phyloP scores from a whole-genome alignment of 2,113 vertebrate genomes.

The Fregetta grallaria region DNA sequence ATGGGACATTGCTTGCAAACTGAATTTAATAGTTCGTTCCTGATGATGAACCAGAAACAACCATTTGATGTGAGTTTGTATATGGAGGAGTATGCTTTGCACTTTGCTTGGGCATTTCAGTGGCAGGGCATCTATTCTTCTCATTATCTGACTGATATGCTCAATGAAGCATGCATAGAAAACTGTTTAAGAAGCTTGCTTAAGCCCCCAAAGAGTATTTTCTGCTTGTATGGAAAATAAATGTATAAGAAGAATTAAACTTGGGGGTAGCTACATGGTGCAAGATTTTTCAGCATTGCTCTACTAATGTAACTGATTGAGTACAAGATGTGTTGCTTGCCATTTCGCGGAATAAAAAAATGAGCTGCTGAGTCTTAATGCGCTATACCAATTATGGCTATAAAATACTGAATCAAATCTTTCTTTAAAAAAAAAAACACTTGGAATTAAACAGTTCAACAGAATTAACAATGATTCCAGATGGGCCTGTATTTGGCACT shows the following conservation, averaged over 20 bases:
- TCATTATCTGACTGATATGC: neutral
- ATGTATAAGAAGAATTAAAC: neutral
- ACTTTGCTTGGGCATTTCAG: neutral
- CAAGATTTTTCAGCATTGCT: neutral
- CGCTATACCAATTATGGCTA: conserved; percentile 51
- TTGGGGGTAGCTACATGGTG: neutral
- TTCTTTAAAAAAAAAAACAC: neutral
- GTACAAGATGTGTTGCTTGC: conserved; percentile 47
- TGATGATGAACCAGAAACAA: neutral
- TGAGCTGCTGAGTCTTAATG: conserved; percentile 43
- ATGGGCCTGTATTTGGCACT: conserved; percentile 57
- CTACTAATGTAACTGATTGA: neutral
- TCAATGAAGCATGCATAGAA: neutral
- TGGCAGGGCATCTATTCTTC: neutral
- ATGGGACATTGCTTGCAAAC: neutral
- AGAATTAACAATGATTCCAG: conserved; percentile 65
- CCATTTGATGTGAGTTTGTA: neutral
- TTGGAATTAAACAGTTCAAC: conserved; percentile 51
- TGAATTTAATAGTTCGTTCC: neutral
- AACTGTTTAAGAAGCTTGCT: neutral
- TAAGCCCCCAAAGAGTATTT: neutral
- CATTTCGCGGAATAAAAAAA: conserved; percentile 52
- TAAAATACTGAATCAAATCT: conserved; percentile 48
- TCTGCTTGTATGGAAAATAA: neutral
- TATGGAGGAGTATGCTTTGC: neutral